A percentile compares a stretch with the other conserved stretches of the same genome.
These are phyloP conservation scores for Watsonalla binaria DNA, from an alignment of 2,888 invertebrate genomes.

Conservation along the genomic window DNA sequence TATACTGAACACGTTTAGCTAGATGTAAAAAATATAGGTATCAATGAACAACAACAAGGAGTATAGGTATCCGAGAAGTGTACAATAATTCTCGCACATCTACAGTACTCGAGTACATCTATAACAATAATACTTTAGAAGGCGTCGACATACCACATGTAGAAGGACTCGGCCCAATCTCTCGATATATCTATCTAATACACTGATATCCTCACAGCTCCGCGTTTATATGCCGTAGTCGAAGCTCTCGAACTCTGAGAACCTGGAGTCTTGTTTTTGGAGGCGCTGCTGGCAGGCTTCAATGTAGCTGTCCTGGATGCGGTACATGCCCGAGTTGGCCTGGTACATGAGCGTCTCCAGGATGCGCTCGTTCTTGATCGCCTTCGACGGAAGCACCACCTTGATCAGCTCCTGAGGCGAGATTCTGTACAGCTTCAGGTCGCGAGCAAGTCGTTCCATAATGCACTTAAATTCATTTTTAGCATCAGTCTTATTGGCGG, in stretches of 20 bases:
- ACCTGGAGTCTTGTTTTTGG: constrained; percentile 92
- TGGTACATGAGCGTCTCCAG: constrained; percentile 95
- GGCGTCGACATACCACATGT: constrained; percentile 71
- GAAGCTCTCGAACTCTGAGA: constrained; percentile 89
- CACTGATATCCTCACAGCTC: constrained; percentile 75
- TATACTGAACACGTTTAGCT: constrained; percentile 74
- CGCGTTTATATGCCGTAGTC: constrained; percentile 83
- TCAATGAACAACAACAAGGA: constrained; percentile 77
- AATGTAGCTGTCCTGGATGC: constrained; percentile 92
- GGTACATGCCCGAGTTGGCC: constrained; percentile 94
- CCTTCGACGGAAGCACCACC: constrained; percentile 94
- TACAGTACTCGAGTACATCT: constrained; percentile 67
- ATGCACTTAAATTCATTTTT: constrained; percentile 94
- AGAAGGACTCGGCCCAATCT: constrained; percentile 64
- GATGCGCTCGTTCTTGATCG: constrained; percentile 94
- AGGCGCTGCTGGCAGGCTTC: constrained; percentile 92
- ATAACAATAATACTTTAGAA: constrained; percentile 78
- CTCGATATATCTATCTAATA: constrained; percentile 69
- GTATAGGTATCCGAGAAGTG: constrained; percentile 70
- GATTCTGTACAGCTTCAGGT: constrained; percentile 93
- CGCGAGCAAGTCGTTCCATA: constrained; percentile 93
- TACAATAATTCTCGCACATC: constrained; percentile 74
- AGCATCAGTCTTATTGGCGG: constrained; percentile 88
- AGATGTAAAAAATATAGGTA: constrained; percentile 77
- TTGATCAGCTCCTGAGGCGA: constrained; percentile 95